Base-by-base conservation (phyloP, 2,113 vertebrate species). In the Phalacrocorax brasilianus region DNA sequence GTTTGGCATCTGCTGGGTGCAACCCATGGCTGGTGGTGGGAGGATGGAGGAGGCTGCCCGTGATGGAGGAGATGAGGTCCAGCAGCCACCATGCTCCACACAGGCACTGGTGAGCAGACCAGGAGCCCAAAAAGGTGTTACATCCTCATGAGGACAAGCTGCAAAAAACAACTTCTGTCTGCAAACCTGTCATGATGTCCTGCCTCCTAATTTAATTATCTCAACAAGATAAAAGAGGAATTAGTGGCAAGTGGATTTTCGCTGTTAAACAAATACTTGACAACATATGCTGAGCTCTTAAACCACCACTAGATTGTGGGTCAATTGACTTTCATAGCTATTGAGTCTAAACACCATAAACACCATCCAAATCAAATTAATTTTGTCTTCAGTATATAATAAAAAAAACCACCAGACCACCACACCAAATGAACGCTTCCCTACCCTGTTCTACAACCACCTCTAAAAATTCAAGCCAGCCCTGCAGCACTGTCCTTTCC, bases 71-170 rank as follows among this genome's bases (percentile, higher is more conserved):
- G 19, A 33, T 2, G 11, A 49, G 55, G 27, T 68, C 35, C 20
- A 44, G 40, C 63, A 91, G 68, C n/a, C 32, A 23, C 52, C 0
- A 0, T 23, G 21, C 12, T 58, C 33, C 68, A n/a, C 10, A 4
- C 0, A 0, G 47, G 49, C 58, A 56, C 35, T 9, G 0, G 47
- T 21, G 32, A 47, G 84, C 58, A 59, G 47, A 52, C 32, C 1
- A 0, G 45, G 30, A 74, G 8, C 40, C 63, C 50, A 18, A 0
- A 1, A 21, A 67, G 22, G 33, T 32, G 14, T 33, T 38, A 16
- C 3, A 1, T 20, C 49, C 32, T 38, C 50, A 35, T 1, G 12
- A 0, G 2, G 66, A 38, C 35, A 76, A 76, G 56, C 42, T 82
- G 53, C 74, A 68, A 40, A 44, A 55, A 67, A 49, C 40, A 49